A percentile compares a stretch with the other conserved stretches of the same genome.
These are phyloP conservation scores for Oscheius sp. DNA, from an alignment of 2,888 invertebrate species.

Conservation along the genomic window DNA sequence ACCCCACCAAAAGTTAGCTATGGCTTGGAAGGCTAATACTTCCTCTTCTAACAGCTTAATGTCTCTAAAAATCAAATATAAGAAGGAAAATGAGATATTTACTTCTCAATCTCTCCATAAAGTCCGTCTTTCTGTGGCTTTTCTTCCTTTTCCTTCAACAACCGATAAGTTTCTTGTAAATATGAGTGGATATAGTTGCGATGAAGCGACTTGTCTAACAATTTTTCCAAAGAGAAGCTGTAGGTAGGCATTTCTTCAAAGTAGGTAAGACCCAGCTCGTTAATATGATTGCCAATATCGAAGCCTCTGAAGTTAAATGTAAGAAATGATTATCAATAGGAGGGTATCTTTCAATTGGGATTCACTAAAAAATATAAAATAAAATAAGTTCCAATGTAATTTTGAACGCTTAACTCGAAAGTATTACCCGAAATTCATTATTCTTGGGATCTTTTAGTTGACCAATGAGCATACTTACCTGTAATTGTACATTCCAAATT, in stretches of 20 bases:
- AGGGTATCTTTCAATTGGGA: background rate
- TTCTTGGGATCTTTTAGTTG: too few species aligned
- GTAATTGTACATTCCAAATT: constrained; percentile 29
- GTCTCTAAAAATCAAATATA: background rate
- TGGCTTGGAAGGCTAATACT: constrained; percentile 8
- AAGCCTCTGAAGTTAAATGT: constrained; percentile 57
- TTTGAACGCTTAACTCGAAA: background rate
- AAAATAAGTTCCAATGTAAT: background rate
- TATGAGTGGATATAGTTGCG: constrained; percentile 45
- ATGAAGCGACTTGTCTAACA: constrained; percentile 39
- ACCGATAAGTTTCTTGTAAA: constrained; percentile 48
- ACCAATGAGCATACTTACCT: background rate
- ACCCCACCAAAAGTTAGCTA: constrained; percentile 22
- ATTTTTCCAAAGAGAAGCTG: constrained; percentile 42
- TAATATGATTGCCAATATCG: constrained; percentile 56
- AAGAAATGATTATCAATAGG: background rate
- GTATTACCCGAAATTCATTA: background rate
- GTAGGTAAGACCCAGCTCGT: constrained; percentile 53
- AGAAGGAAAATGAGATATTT: background rate
- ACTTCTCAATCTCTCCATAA: constrained; percentile 17
- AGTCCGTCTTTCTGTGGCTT: background rate
- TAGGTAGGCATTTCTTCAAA: constrained; percentile 44
- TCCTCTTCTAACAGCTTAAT: background rate
- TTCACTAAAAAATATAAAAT: background rate
- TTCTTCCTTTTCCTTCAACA: background rate